Percentiles rank a stretch among this genome's conserved stretches.
Evolutionary conservation across 1,140 invertebrate genomes (phyloP).

Genomic region (Dufourea novaeangliae): DNA sequence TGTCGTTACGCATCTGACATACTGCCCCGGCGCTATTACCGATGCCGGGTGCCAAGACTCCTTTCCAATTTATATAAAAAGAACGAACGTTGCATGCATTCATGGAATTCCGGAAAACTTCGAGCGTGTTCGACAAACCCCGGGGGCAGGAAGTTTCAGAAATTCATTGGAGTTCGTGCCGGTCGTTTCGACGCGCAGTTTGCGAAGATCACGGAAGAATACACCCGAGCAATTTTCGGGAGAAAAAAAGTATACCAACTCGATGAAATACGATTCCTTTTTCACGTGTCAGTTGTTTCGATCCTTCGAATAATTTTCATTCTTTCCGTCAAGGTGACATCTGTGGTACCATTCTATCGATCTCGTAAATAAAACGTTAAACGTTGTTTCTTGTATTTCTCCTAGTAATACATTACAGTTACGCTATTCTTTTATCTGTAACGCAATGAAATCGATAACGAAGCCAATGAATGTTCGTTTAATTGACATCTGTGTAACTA

Average conservation of each 20-base stretch:
- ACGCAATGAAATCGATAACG: no score
- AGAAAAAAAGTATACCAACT: background rate
- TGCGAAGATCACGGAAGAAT: background rate
- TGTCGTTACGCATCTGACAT: background rate
- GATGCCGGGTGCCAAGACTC: conserved; percentile 1
- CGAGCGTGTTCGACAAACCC: background rate
- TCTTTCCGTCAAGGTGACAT: no score
- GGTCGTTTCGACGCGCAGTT: conserved; percentile 11
- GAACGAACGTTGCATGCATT: conserved; percentile 9
- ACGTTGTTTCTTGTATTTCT: no score
- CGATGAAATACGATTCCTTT: background rate
- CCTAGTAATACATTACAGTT: no score
- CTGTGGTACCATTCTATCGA: no score
- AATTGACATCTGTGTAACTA: no score
- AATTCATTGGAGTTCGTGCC: conserved; percentile 22
- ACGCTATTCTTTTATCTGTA: no score
- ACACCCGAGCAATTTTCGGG: background rate
- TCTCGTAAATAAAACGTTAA: no score
- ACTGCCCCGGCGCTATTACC: background rate
- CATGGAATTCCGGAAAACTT: conserved; percentile 14
- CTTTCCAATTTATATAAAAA: conserved; percentile 41
- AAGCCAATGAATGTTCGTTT: no score
- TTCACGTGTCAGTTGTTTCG: background rate
- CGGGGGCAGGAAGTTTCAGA: background rate
- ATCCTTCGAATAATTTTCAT: background rate